Conservation (phyloP, 2,888 invertebrate genomes). For the Pardosa pseudoannulata region DNA sequence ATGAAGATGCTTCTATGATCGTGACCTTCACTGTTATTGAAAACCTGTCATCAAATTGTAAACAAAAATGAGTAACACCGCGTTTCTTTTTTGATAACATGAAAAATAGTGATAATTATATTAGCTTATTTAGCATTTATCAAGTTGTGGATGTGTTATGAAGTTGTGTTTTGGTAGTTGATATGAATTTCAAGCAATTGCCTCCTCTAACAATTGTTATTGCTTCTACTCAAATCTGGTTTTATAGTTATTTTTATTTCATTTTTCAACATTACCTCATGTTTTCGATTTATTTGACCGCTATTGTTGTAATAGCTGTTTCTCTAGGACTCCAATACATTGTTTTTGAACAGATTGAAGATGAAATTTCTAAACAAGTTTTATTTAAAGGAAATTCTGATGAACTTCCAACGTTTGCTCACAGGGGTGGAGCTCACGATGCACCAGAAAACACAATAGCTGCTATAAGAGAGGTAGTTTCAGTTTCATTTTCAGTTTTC, state of each 20-base stretch:
- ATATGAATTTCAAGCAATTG: conserved; percentile 41
- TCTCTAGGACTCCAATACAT: conserved; percentile 53
- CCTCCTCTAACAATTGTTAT: conserved; percentile 50
- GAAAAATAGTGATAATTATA: neutral
- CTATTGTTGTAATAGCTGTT: conserved; percentile 38
- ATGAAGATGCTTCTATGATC: too few species aligned
- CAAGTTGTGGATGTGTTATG: neutral
- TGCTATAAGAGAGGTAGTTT: conserved; percentile 81
- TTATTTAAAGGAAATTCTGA: conserved; percentile 54
- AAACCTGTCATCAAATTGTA: conserved; percentile 32
- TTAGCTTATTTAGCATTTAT: neutral
- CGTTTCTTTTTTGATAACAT: neutral
- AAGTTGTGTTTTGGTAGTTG: neutral
- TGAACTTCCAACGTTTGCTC: conserved; percentile 81
- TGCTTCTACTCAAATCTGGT: conserved; percentile 63
- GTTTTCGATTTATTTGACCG: conserved; percentile 58
- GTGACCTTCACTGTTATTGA: conserved; percentile 21
- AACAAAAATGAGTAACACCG: conserved; percentile 26
- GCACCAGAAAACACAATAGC: conserved; percentile 88
- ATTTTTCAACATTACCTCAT: conserved; percentile 60
- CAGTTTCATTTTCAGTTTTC: neutral
- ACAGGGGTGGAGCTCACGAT: conserved; percentile 86
- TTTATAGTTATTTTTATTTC: conserved; percentile 51
- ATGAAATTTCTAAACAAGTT: conserved; percentile 28
- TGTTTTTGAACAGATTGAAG: conserved; percentile 52